Conservation (phyloP, 2,797 vertebrate species). For the Synanceia verrucosa region DNA sequence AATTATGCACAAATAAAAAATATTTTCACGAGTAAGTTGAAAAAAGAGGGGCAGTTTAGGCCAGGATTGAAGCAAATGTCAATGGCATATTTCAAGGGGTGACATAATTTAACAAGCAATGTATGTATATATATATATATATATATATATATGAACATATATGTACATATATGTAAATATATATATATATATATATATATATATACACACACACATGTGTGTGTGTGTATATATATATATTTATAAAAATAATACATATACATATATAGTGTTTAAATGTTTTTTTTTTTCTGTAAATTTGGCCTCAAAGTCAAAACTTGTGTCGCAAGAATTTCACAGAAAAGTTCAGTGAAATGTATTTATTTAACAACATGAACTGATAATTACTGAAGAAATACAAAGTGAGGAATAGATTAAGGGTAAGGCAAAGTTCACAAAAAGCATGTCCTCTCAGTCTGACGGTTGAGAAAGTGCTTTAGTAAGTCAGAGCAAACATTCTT, state of each 20-base stretch:
- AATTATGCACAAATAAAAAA: conserved; percentile 78
- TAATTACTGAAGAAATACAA: conserved; percentile 64
- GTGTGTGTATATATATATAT: too few relatives aligned
- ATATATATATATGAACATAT: too few relatives aligned
- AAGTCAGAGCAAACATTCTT: conserved; percentile 71
- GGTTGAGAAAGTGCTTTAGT: conserved; percentile 74
- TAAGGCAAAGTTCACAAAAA: conserved; percentile 79
- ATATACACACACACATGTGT: too few relatives aligned
- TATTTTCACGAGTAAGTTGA: conserved; percentile 67
- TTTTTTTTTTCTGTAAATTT: conserved; percentile 45
- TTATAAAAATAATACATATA: too few relatives aligned
- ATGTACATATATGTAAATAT: too few relatives aligned
- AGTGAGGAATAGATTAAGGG: conserved; percentile 67
- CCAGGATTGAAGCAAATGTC: conserved; percentile 50
- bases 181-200: too few relatives aligned
- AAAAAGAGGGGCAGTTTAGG: conserved; percentile 45
- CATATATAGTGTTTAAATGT: too few relatives aligned
- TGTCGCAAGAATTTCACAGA: conserved; percentile 47
- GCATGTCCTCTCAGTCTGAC: conserved; percentile 67
- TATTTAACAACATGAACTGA: conserved; percentile 58
- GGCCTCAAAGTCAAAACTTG: conserved; percentile 49
- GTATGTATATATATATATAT: too few relatives aligned
- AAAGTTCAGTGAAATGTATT: conserved; percentile 52
- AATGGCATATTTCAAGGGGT: not conserved
- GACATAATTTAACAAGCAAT: conserved; percentile 2